Evolutionary conservation across 1,140 invertebrate species (phyloP).

Genomic region (Ostrea edulis): DNA sequence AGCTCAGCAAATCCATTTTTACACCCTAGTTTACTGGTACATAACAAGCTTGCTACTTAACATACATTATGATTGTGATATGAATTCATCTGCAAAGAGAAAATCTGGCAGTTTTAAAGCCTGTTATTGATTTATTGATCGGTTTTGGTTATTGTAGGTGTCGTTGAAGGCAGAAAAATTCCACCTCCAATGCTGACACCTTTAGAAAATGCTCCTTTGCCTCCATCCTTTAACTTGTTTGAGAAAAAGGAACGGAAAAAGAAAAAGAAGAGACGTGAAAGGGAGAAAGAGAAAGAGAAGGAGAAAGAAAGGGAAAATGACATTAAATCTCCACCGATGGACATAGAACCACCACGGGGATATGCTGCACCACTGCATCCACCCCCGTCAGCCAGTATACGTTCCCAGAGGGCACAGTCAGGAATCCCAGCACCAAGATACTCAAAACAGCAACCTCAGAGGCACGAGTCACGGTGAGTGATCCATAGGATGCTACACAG

Average conservation of each 20-base stretch:
- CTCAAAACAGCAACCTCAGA: slow-evolving; percentile 69
- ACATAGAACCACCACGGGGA: slow-evolving; percentile 68
- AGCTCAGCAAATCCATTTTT: no score
- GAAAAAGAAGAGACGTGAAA: slow-evolving; percentile 67
- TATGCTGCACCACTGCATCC: slow-evolving; percentile 74
- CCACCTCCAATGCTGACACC: slow-evolving; percentile 72
- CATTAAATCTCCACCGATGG: slow-evolving; percentile 66
- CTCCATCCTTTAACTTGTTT: slow-evolving; percentile 60
- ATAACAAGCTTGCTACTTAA: no score
- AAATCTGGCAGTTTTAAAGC: no score
- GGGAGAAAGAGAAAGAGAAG: slow-evolving; percentile 58
- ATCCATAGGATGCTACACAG: not conserved
- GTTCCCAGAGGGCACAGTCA: slow-evolving; percentile 63
- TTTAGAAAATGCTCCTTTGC: slow-evolving; percentile 72
- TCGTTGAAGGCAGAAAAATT: slow-evolving; percentile 70
- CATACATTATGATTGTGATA: no score
- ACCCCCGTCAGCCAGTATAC: slow-evolving; percentile 62
- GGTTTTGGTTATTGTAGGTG: slow-evolving; percentile 59
- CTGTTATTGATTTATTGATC: no score
- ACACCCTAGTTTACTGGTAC: no score
- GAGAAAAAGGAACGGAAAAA: slow-evolving; percentile 68
- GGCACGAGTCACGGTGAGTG: slow-evolving; percentile 66
- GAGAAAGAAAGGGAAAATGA: slow-evolving; percentile 65
- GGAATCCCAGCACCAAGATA: slow-evolving; percentile 65
- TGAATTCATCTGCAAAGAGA: no score